Evolutionary conservation across 2,888 invertebrate species (phyloP).

Genomic region (Fissipunctia ypsillon): DNA sequence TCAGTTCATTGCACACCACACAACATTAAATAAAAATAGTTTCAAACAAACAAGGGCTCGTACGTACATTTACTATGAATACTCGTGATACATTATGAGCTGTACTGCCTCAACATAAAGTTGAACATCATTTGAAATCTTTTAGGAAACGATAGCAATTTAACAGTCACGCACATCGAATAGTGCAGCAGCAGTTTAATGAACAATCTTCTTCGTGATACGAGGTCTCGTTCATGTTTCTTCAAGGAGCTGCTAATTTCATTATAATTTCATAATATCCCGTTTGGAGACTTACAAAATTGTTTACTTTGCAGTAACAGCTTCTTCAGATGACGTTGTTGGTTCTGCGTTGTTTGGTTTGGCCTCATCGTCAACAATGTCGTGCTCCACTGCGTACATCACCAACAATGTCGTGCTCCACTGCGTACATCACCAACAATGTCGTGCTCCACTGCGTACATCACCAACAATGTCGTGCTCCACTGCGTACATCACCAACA

Average conservation of each 20-base stretch:
- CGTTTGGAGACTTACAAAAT: constrained; percentile 30
- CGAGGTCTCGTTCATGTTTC: constrained; percentile 26
- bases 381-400: constrained; percentile 31
- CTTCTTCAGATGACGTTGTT: constrained; percentile 18
- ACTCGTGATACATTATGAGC: constrained; percentile 2
- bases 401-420: too few species aligned
- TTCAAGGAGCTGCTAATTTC: constrained; percentile 28
- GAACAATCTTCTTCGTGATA: constrained; percentile 20
- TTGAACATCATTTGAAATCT: constrained; percentile 10
- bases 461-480: too few species aligned
- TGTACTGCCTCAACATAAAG: background rate
- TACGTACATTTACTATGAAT: constrained; percentile 20
- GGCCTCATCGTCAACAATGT: constrained; percentile 21
- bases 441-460: constrained; percentile 32
- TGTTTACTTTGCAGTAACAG: constrained; percentile 4
- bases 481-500: constrained; percentile 30
- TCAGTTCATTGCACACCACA: constrained; percentile 4
- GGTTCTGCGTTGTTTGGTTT: constrained; percentile 32
- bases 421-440: too few species aligned
- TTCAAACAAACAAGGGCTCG: constrained; percentile 37
- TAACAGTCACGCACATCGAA: constrained; percentile 49
- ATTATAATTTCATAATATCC: constrained; percentile 21
- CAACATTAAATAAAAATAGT: constrained; percentile 52
- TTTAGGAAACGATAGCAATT: constrained; percentile 27
- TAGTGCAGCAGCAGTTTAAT: constrained; percentile 53